These are phyloP conservation scores for Platichthys flesus DNA, from an alignment of 2,113 vertebrate genomes.

Conservation along the genomic window DNA sequence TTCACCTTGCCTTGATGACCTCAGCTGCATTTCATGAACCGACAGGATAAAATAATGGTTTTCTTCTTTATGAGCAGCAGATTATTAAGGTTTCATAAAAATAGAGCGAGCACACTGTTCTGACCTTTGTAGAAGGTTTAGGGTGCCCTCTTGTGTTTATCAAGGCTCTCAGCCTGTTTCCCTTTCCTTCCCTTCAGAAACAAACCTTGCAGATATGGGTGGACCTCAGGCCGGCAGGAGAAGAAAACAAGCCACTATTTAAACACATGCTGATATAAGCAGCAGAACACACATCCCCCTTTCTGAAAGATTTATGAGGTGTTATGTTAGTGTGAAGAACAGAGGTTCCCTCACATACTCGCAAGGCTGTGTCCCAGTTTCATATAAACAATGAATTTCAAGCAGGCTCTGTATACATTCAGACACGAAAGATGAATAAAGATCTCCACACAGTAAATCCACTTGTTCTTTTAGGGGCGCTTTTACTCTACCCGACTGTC, in stretches of 20 bases:
- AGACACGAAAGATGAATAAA: not conserved
- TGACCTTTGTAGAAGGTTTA: not conserved
- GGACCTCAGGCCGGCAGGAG: not conserved
- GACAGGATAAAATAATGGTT: slow-evolving; percentile 1
- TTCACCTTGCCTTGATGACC: not conserved
- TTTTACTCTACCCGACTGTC: no score
- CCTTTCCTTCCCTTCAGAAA: not conserved
- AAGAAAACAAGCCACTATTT: not conserved
- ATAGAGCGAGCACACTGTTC: not conserved
- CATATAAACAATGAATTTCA: not conserved
- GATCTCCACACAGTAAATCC: no score
- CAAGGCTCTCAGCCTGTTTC: not conserved
- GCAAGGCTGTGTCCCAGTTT: not conserved
- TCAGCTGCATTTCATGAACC: not conserved
- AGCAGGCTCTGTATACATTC: not conserved
- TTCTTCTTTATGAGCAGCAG: not conserved
- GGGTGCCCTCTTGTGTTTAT: slow-evolving; percentile 47
- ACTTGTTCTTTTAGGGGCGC: no score
- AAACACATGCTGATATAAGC: not conserved
- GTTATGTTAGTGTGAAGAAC: not conserved
- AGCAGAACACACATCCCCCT: not conserved
- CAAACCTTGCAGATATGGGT: not conserved
- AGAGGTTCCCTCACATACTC: not conserved
- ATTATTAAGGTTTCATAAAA: not conserved
- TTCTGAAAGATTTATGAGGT: not conserved